Evolutionary conservation across 2,888 invertebrate genomes (phyloP).

Genomic region (Drosophila borborema): DNA sequence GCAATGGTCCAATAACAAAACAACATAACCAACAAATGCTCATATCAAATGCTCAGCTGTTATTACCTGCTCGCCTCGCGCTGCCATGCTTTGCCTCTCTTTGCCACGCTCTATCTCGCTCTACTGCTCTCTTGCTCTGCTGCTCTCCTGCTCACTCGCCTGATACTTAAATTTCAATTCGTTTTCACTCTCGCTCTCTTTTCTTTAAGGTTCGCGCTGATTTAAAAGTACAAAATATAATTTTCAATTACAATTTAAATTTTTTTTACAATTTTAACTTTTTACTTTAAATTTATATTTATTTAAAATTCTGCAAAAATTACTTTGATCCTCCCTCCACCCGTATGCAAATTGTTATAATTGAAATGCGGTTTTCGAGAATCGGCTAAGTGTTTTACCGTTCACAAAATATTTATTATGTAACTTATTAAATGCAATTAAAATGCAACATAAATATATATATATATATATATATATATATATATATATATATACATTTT

Average conservation of each 20-base stretch:
- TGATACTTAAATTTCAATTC: conserved; percentile 1
- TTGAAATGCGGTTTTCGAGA: neutral
- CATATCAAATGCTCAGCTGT: conserved; percentile 54
- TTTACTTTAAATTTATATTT: neutral
- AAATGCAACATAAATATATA: no score
- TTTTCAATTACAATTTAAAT: neutral
- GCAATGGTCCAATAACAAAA: conserved; percentile 18
- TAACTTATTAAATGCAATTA: neutral
- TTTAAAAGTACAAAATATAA: neutral
- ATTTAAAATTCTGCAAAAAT: neutral
- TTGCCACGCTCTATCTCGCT: neutral
- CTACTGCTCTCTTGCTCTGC: neutral
- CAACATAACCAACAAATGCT: conserved; percentile 30
- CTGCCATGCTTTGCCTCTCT: neutral
- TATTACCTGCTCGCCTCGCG: conserved; percentile 37
- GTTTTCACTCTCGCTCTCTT: conserved; percentile 1
- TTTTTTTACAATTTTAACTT: no score
- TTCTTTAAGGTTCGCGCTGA: neutral
- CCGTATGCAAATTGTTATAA: neutral
- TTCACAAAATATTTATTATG: neutral
- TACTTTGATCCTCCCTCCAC: no score
- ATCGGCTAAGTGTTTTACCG: neutral
- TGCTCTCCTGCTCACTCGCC: neutral
- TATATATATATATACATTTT: no score
- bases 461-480: no score